phyloP scores from a whole-genome alignment of 2,113 vertebrate species.

The Monarcha castaneiventris region DNA sequence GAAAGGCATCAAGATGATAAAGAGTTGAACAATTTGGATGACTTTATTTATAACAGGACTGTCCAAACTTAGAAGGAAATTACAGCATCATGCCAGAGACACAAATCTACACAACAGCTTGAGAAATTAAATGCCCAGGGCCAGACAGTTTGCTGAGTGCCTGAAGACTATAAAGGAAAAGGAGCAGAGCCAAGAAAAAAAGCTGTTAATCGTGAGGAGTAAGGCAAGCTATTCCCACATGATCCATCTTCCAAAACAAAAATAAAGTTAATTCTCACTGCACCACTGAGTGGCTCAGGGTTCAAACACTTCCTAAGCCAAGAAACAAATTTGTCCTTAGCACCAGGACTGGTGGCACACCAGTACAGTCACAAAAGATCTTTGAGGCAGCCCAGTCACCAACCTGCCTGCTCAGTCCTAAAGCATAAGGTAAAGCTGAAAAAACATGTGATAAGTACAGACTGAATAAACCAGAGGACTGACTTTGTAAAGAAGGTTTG shows the following conservation, averaged over 20 bases:
- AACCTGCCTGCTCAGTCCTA: not conserved
- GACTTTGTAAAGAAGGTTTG: not conserved
- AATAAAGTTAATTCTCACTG: not conserved
- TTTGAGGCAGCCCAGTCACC: not conserved
- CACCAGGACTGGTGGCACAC: not conserved
- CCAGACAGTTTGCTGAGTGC: not conserved
- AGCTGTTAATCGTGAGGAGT: not conserved
- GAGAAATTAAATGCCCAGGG: slow-evolving; percentile 29
- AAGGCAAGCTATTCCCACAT: not conserved
- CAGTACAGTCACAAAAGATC: not conserved
- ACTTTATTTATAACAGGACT: not conserved
- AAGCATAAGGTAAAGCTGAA: not conserved
- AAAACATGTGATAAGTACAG: not conserved
- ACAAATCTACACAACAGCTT: slow-evolving; percentile 25
- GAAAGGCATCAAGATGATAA: not conserved
- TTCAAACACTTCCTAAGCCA: not conserved
- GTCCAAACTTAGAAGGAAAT: slow-evolving; percentile 5
- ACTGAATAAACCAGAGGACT: not conserved
- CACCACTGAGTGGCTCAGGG: not conserved
- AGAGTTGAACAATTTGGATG: not conserved
- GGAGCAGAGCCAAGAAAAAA: not conserved
- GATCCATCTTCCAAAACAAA: not conserved
- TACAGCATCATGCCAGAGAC: slow-evolving; percentile 11
- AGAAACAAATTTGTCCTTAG: not conserved
- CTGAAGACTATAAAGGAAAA: slow-evolving; percentile 1